Evolutionary conservation across 64 coral and sea anemone species (phyloP).

Genomic region (Pocillopora verrucosa): DNA sequence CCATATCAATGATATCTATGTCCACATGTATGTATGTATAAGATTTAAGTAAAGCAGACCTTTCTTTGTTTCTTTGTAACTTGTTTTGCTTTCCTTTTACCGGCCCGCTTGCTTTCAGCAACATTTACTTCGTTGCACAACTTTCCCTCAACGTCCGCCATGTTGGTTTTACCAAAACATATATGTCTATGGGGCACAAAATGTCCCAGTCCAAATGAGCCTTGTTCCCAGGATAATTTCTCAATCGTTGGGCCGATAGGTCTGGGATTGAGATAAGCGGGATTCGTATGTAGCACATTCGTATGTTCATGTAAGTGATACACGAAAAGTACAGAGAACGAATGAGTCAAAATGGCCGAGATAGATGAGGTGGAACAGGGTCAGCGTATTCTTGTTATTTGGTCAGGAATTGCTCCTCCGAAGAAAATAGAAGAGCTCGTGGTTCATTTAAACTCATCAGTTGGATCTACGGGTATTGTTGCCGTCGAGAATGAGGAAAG

Average conservation of each 20-base stretch:
- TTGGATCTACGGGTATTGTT: conserved; percentile 69
- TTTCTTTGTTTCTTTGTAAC: conserved; percentile 24
- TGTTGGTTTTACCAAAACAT: conserved; percentile 18
- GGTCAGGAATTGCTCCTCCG: conserved; percentile 84
- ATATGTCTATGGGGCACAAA: background rate
- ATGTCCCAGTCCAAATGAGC: background rate
- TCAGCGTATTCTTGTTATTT: conserved; percentile 71
- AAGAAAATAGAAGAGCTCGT: conserved; percentile 78
- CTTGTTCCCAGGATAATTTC: too few relatives aligned
- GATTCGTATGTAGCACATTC: too few relatives aligned
- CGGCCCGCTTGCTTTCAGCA: background rate
- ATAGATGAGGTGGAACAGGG: conserved; percentile 27
- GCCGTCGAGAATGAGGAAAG: conserved; percentile 82
- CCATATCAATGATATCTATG: too few relatives aligned
- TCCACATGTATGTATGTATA: too few relatives aligned
- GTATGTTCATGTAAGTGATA: background rate
- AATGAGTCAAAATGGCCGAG: conserved; percentile 22
- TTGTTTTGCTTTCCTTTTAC: conserved; percentile 39
- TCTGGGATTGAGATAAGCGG: too few relatives aligned
- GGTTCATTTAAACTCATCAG: conserved; percentile 36
- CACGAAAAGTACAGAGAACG: background rate
- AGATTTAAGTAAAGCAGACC: background rate
- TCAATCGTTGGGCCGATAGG: too few relatives aligned
- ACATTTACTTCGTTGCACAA: background rate
- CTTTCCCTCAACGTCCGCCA: conserved; percentile 43